Base-by-base conservation (phyloP, 1,140 invertebrate species). In the Oryzaephilus surinamensis region DNA sequence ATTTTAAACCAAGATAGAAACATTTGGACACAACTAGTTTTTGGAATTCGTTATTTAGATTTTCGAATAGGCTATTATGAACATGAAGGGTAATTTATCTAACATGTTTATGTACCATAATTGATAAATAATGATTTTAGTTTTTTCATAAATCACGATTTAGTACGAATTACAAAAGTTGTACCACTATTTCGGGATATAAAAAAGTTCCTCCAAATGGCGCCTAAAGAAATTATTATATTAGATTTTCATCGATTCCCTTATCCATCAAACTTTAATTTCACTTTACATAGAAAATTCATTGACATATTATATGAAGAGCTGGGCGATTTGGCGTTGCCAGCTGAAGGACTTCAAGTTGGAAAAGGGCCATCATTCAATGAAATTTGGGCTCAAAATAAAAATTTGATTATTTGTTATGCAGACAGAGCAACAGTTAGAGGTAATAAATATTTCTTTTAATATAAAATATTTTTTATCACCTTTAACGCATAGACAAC, bases 31-130 rank as follows among this genome's bases (percentile, higher is more conserved):
- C 83, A 87, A 56, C 64, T 88, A 6, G 73, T 83, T 0, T 77
- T 84, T 52, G 83, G 84, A 14, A 76, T 84, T 51, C 66, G 84
- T 48, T 86, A 84, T 54, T 62, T 88, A 12, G 84, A 88, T 60
- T 68, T 88, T 14, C 74, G 82, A 39, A 65, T 81, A 33, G 76
- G 77, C 50, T 75, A 77, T 57, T 61, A 59, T 36, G 48, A 43
- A 36, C 33, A 43, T 20, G 52, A 54, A 28, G 47, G 48, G 50
- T 52, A 36, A 19, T 24, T 26, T 7, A 17, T 14, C 10, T 15
- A 13, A 11, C 23, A 28, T 27, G n/a, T n/a, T n/a, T 21, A 21
- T 21, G 6, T 21, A 6, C 10, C 20, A 21, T 21, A 21, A 24
- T 34, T 11, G 8, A 2, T 16, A 28, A 36, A 6, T 27, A 1